Base-by-base conservation (phyloP, 2,113 vertebrate genomes). In the Uria lomvia region DNA sequence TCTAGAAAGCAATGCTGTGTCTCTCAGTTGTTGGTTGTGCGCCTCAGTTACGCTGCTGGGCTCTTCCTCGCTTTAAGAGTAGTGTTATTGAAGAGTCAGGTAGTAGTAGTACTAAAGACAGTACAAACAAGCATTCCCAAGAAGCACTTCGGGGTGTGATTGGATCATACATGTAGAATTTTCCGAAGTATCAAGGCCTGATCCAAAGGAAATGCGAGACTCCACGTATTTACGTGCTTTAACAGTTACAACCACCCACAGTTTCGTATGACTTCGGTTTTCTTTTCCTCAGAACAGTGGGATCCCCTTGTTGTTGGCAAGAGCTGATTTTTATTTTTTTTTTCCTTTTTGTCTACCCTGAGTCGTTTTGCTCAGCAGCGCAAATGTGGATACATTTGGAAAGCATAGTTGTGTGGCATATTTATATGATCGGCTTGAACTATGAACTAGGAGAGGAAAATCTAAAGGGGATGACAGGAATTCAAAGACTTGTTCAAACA, bases 401-500 rank as follows among this genome's bases (percentile, higher is more conserved):
- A 82, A 75, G 38, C 62, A 45, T 27, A 63, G 21, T 42, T 79
- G 30, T 79, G 56, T 86, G 75, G 29, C 47, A 45, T 66, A 81
- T 59, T 94, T 77, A n/a, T 71, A 49, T 45, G 36, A 45, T 50
- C 3, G 1, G 29, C 60, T n/a, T 66, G 23, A 86, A 56, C 59
- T 67, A 4, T 55, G 52, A 83, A 45, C 72, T 55, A 68, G 38
- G n/a, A 65, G 58, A 95, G 62, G n/a, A 91, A 83, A 36, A 67
- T 59, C 12, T 59, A 52, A 43, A 94, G 71, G 20, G 49, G 76
- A 70, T 38, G 49, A 76, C 12, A 80, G 70, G 75, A 86, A 97
- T 91, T 92, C 82, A 86, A 79, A 93, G 82, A 85, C 56, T 81
- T 90, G 40, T 92, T 86, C 50, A 94, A 95, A 79, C 52, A 62